These are phyloP conservation scores for Rhogogaster chlorosoma DNA, from an alignment of 2,888 invertebrate species.

Conservation along the genomic window DNA sequence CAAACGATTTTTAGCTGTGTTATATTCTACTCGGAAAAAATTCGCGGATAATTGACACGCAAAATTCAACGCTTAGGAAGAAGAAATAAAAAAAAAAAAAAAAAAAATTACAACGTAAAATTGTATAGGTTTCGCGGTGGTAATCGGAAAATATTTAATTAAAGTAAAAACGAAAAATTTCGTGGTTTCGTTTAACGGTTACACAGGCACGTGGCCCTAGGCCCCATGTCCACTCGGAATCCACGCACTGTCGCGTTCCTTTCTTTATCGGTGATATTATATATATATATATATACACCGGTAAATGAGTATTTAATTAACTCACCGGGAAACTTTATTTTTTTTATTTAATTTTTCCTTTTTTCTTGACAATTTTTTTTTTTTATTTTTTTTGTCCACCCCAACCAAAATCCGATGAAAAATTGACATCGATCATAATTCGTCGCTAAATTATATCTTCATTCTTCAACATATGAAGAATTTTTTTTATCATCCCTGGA, in stretches of 20 bases:
- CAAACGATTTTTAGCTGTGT: background rate
- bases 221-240: conserved; percentile 33
- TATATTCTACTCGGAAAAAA: no score
- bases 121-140: background rate
- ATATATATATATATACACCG: no score
- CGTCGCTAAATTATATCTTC: background rate
- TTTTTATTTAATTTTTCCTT: background rate
- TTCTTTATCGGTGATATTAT: conserved; percentile 40
- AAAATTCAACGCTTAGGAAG: background rate
- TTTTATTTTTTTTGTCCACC: background rate
- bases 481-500: background rate
- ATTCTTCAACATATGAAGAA: no score
- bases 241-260: conserved; percentile 26
- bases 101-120: background rate
- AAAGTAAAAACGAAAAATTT: conserved; percentile 71
- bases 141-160: conserved; percentile 74
- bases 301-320: conserved; percentile 70
- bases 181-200: conserved; percentile 61
- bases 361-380: background rate
- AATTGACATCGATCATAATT: no score
- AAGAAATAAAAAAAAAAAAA: no score
- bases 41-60: no score
- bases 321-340: conserved; percentile 51
- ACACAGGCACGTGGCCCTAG: conserved; percentile 3
- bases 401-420: no score